These are phyloP conservation scores for Typhlichthys subterraneus DNA, from an alignment of 2,797 vertebrate species.

Conservation along the genomic window DNA sequence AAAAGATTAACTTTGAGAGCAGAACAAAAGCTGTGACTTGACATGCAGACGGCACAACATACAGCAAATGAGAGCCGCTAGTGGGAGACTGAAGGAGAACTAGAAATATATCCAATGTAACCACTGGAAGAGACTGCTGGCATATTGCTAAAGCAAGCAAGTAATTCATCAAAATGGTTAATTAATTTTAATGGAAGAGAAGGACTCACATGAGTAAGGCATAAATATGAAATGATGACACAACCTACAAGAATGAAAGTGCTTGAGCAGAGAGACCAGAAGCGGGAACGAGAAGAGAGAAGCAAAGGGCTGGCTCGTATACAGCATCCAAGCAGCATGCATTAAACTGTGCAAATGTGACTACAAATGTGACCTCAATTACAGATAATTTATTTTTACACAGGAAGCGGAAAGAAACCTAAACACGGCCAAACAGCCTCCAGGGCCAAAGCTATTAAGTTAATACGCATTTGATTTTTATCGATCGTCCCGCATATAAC, in stretches of 20 bases:
- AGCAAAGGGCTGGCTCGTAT: conserved; percentile 24
- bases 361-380: conserved; percentile 55
- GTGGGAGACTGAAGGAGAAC: neutral
- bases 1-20: neutral
- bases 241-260: conserved; percentile 30
- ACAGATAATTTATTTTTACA: conserved; percentile 71
- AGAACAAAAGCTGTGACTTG: too few relatives aligned
- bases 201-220: conserved; percentile 35
- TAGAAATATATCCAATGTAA: conserved; percentile 44
- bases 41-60: conserved; percentile 14
- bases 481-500: conserved; percentile 68
- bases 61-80: neutral
- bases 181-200: conserved; percentile 54
- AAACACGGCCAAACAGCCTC: conserved; percentile 60
- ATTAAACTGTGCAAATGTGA: conserved; percentile 40
- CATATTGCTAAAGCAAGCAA: conserved; percentile 52
- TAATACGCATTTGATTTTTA: conserved; percentile 59
- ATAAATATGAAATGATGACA: conserved; percentile 38
- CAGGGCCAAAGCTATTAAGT: conserved; percentile 64
- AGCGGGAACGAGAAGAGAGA: conserved; percentile 18
- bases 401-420: conserved; percentile 48
- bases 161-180: conserved; percentile 57
- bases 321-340: conserved; percentile 7
- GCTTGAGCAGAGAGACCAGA: conserved; percentile 28
- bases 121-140: conserved; percentile 31